A percentile compares a stretch with the other conserved stretches of the same genome.
phyloP scores from a whole-genome alignment of 2,888 invertebrate genomes.

The Trichopoda pennipes region DNA sequence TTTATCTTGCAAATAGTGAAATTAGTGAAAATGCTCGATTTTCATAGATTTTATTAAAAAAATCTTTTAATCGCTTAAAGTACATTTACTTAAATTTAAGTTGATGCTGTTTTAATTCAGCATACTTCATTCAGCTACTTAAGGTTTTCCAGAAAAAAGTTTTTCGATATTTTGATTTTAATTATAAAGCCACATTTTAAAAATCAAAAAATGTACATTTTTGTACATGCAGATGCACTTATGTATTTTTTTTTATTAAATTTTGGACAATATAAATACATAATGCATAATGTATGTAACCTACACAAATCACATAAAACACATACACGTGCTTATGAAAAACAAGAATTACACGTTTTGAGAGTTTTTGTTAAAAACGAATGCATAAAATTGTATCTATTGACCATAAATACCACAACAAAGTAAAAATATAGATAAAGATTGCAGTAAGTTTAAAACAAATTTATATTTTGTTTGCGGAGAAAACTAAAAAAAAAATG shows the following conservation, averaged over 20 bases:
- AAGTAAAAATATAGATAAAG: conserved; percentile 46
- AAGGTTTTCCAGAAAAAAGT: too few species aligned
- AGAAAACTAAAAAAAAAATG: neutral
- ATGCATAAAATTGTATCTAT: conserved; percentile 48
- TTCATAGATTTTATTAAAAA: too few species aligned
- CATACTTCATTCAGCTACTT: too few species aligned
- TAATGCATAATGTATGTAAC: neutral
- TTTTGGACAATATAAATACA: neutral
- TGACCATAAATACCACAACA: conserved; percentile 61
- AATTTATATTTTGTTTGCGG: conserved; percentile 50
- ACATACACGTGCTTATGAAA: neutral
- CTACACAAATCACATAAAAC: neutral
- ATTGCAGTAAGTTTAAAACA: conserved; percentile 51
- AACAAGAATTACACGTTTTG: neutral
- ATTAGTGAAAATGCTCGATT: too few species aligned
- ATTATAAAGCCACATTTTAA: conserved; percentile 54
- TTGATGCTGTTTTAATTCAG: too few species aligned
- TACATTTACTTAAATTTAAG: too few species aligned
- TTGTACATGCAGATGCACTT: neutral
- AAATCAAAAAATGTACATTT: conserved; percentile 27
- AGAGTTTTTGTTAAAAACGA: neutral
- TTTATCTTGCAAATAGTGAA: too few species aligned
- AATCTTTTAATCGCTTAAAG: too few species aligned
- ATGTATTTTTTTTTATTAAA: conserved; percentile 25
- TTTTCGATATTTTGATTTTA: conserved; percentile 37